phyloP scores from a whole-genome alignment of 2,113 vertebrate species.

The Lontra canadensis region DNA sequence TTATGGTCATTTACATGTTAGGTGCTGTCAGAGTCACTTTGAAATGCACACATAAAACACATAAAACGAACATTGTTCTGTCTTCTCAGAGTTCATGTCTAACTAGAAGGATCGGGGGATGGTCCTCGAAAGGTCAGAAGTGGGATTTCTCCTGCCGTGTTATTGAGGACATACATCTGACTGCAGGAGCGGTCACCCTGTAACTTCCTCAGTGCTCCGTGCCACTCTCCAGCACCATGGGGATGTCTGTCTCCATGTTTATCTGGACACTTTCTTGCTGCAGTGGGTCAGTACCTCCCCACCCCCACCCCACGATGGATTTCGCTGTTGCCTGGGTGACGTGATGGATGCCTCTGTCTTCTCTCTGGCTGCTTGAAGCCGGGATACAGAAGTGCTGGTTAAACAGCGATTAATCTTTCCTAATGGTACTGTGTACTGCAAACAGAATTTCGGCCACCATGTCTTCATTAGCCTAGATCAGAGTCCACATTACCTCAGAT shows the following conservation, averaged over 20 bases:
- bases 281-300: background rate
- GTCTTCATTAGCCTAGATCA: constrained; percentile 82
- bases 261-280: background rate
- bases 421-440: constrained; percentile 72
- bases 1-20: background rate
- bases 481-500: constrained; percentile 79
- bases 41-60: background rate
- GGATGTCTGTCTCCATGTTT: background rate
- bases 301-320: background rate
- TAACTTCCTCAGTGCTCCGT: background rate
- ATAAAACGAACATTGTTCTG: background rate
- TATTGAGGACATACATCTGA: background rate
- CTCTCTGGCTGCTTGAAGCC: constrained; percentile 73
- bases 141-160: background rate
- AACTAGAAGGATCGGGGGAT: background rate
- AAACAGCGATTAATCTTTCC: constrained; percentile 83
- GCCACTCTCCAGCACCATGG: accelerated
- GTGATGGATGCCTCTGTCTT: constrained; percentile 79
- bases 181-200: background rate
- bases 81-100: background rate
- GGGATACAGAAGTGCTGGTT: constrained; percentile 72
- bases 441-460: constrained; percentile 71
- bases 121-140: background rate
- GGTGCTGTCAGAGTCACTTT: background rate
- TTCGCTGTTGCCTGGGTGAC: constrained; percentile 74